phyloP scores from a whole-genome alignment of 2,888 invertebrate genomes.

The Magallana nippona region DNA sequence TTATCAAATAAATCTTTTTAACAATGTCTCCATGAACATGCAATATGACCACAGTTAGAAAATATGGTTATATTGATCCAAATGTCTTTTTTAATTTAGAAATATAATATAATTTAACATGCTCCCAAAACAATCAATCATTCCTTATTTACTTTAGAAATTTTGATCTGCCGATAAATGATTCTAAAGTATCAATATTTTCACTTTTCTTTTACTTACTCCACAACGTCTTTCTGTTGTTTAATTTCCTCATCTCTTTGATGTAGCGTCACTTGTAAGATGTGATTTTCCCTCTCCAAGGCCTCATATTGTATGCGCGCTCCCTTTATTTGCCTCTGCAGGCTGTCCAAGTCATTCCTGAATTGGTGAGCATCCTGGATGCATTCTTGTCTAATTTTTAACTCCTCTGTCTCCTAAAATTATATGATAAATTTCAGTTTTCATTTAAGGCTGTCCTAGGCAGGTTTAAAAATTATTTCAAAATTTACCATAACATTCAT shows the following conservation, averaged over 20 bases:
- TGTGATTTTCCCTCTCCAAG: slow-evolving; percentile 67
- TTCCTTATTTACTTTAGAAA: too few relatives aligned
- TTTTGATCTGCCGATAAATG: too few relatives aligned
- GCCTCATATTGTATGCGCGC: slow-evolving; percentile 58
- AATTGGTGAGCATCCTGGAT: slow-evolving; percentile 59
- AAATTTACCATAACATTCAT: too few relatives aligned
- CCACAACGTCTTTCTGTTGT: slow-evolving; percentile 63
- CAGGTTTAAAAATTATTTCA: too few relatives aligned
- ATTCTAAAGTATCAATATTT: too few relatives aligned
- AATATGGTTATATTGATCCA: too few relatives aligned
- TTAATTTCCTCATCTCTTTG: slow-evolving; percentile 68
- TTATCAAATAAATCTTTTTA: too few relatives aligned
- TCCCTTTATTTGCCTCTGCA: slow-evolving; percentile 60
- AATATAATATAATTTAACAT: too few relatives aligned
- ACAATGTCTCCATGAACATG: too few relatives aligned
- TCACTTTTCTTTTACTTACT: slow-evolving; percentile 55
- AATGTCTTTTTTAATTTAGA: too few relatives aligned
- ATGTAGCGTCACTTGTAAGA: slow-evolving; percentile 64
- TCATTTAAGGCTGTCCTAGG: background rate
- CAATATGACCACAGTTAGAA: too few relatives aligned
- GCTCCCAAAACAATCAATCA: too few relatives aligned
- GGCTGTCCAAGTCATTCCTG: slow-evolving; percentile 61
- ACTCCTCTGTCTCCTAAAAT: slow-evolving; percentile 63
- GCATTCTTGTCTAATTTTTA: slow-evolving; percentile 63
- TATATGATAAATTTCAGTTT: background rate